phyloP scores from a whole-genome alignment of 2,888 invertebrate species.

The Papilio elwesi region DNA sequence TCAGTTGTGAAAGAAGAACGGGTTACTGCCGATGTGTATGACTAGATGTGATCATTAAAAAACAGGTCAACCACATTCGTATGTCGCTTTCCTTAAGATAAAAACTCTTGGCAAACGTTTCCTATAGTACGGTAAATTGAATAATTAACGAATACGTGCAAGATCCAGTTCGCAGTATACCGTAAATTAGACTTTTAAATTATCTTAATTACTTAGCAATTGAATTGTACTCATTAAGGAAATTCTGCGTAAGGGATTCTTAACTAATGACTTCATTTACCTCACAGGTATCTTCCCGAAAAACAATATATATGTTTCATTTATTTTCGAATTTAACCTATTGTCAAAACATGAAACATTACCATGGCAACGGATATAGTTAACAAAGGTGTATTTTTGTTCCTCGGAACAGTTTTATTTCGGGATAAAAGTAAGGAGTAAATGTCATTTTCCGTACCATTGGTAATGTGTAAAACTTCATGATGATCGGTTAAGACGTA shows the following conservation, averaged over 20 bases:
- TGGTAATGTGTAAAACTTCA: too few relatives aligned
- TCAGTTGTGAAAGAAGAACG: slow-evolving; percentile 1
- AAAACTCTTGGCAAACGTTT: background rate
- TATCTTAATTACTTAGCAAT: slow-evolving; percentile 9
- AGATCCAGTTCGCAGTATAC: slow-evolving; percentile 8
- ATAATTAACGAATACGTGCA: slow-evolving; percentile 22
- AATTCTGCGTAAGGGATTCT: background rate
- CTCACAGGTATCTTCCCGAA: background rate
- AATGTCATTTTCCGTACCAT: too few relatives aligned
- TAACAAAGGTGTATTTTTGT: too few relatives aligned
- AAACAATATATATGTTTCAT: slow-evolving; percentile 4
- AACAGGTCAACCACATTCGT: too few relatives aligned
- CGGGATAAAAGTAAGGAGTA: too few relatives aligned
- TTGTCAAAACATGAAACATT: too few relatives aligned
- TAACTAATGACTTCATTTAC: slow-evolving; percentile 14
- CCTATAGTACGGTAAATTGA: slow-evolving; percentile 13
- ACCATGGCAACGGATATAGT: too few relatives aligned
- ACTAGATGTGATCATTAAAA: too few relatives aligned
- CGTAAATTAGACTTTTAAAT: slow-evolving; percentile 19
- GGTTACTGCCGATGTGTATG: too few relatives aligned
- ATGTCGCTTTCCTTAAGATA: too few relatives aligned
- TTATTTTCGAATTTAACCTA: background rate
- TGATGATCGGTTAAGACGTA: too few relatives aligned
- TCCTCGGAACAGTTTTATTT: too few relatives aligned
- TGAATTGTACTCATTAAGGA: slow-evolving; percentile 17